Evolutionary conservation across 23 tunicate genomes (phyloP).

Genomic region (Botrylloides violaceus): DNA sequence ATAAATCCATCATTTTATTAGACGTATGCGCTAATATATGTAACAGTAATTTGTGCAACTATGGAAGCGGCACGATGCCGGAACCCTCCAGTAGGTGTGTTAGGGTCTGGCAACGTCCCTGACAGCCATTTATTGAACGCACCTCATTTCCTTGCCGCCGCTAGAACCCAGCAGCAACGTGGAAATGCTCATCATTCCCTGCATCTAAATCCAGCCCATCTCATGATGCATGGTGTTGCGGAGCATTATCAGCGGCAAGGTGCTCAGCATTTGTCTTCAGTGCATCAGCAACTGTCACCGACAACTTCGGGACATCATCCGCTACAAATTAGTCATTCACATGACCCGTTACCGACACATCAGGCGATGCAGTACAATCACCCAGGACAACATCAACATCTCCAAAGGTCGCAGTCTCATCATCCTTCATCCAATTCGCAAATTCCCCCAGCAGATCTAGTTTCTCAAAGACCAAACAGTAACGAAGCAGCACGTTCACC

Average conservation of each 20-base stretch:
- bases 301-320: slow-evolving; percentile 9
- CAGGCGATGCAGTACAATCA: slow-evolving; percentile 22
- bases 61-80: slow-evolving; percentile 26
- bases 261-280: neutral
- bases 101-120: neutral
- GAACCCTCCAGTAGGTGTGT: slow-evolving; percentile 15
- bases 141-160: slow-evolving; percentile 4
- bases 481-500: slow-evolving; percentile 6
- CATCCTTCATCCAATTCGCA: slow-evolving; percentile 8
- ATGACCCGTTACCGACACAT: slow-evolving; percentile 25
- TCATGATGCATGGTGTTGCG: neutral
- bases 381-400: slow-evolving; percentile 28
- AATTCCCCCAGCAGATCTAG: slow-evolving; percentile 5
- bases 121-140: slow-evolving; percentile 14
- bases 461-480: slow-evolving; percentile 21
- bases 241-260: slow-evolving; percentile 4
- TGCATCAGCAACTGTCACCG: slow-evolving; percentile 24
- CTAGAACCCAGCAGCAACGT: slow-evolving; percentile 4
- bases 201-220: slow-evolving; percentile 6
- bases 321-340: slow-evolving; percentile 24
- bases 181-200: neutral
- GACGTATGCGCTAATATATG: no score
- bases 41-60: no score
- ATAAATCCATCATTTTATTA: no score
- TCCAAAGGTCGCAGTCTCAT: slow-evolving; percentile 13